Base-by-base conservation (phyloP, 2,888 invertebrate genomes). In the Patella pellucida region DNA sequence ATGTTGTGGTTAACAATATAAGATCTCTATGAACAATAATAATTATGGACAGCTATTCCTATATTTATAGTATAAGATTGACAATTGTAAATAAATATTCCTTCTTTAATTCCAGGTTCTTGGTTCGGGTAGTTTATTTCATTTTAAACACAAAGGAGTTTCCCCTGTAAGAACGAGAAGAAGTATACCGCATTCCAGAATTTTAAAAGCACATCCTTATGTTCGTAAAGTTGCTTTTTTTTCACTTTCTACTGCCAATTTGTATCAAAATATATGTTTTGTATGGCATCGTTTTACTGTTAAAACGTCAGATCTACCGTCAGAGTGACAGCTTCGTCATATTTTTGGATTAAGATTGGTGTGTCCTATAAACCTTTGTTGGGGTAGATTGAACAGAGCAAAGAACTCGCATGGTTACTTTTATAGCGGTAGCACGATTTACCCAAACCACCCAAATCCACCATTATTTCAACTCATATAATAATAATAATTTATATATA, bases 141-240 rank as follows among this genome's bases (percentile, higher is more conserved):
- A 99, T 91, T 98, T 99, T 92, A 93, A 96, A 76, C 97, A 97
- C 91, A 94, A 94, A 82, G 96, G 96, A n/a, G 92, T 99, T 80
- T 96, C 97, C 7, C 95, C 95, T 85, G 96, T 96, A 54, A 93
- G 99, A 76, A 94, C 95, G 78, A 95, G 96, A 88, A 93, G 98
- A 81, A 98, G 98, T 89, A 93, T 98, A 84, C 93, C 95, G 19
- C 98, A 99, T 91, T 95, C 95, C 83, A 93, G 97, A 79, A 93
- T 94, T 81, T 93, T 99, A 75, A 97, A 96, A 91, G 95, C 95
- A 77, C 96, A 99, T 91, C 97, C 98, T 67, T 92, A 96, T 93
- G 98, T 98, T 92, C 95, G 96, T 85, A 72, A 56, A 4, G 3
- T n/a, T 14, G 52, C 9, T 1, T 14, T 62, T 68, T 19, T n/a